Evolutionary conservation across 2,113 vertebrate genomes (phyloP).

Genomic region (Maccullochella peelii): DNA sequence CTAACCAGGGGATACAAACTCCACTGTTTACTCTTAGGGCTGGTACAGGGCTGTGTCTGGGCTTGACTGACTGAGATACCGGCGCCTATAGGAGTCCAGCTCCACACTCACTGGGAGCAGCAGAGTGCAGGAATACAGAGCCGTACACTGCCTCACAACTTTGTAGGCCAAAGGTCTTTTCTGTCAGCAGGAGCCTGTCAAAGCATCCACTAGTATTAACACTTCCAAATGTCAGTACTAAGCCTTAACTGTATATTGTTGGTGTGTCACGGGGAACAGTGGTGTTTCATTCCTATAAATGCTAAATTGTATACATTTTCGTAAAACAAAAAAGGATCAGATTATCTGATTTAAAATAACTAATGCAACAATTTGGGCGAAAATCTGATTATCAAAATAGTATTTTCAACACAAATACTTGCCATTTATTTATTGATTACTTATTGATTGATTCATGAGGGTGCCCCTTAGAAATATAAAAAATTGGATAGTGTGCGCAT

Average conservation of each 20-base stretch:
- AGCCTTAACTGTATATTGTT: slow-evolving; percentile 1
- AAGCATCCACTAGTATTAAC: slow-evolving; percentile 56
- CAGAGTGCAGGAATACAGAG: slow-evolving; percentile 53
- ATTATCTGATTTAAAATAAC: background rate
- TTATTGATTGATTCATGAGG: background rate
- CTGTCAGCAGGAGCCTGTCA: slow-evolving; percentile 71
- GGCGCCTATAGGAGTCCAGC: slow-evolving; percentile 54
- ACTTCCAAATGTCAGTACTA: slow-evolving; percentile 33
- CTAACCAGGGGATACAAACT: slow-evolving; percentile 73
- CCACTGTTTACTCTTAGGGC: slow-evolving; percentile 78
- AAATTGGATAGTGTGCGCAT: background rate
- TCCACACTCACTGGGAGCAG: slow-evolving; percentile 49
- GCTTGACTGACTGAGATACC: slow-evolving; percentile 74
- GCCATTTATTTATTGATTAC: background rate
- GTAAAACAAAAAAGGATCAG: background rate
- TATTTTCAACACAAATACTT: slow-evolving; percentile 1
- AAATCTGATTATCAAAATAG: too few species aligned
- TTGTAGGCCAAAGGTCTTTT: slow-evolving; percentile 73
- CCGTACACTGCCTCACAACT: slow-evolving; percentile 47
- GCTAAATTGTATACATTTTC: background rate
- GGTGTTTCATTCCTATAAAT: background rate
- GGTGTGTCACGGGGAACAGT: background rate
- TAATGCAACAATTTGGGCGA: background rate
- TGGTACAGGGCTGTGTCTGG: slow-evolving; percentile 78
- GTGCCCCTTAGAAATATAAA: background rate